A percentile compares a stretch with the other conserved stretches of the same genome.
Conservation (phyloP, 92 coral and sea anemone species). For the Anthopleura xanthogrammica region DNA sequence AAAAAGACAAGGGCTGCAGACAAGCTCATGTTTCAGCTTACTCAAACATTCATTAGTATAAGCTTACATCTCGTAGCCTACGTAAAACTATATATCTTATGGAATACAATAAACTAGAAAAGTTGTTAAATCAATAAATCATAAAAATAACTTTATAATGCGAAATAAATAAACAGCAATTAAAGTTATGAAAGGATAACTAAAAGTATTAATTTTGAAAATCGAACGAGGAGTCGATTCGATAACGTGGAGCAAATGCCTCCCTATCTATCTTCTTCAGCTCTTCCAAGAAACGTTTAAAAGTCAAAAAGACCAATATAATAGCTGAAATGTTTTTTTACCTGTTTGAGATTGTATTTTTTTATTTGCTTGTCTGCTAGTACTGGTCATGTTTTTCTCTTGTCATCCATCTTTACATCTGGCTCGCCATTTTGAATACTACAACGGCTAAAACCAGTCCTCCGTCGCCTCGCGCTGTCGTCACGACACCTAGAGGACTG, state of each 20-base stretch:
- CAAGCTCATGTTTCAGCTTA: too few species aligned
- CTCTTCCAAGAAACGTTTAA: background rate
- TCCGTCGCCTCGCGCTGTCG: background rate
- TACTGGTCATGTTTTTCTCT: background rate
- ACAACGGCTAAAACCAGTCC: background rate
- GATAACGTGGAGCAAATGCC: background rate
- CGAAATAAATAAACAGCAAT: background rate
- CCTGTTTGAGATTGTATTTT: background rate
- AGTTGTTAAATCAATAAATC: too few species aligned
- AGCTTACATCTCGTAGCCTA: too few species aligned
- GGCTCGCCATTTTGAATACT: background rate
- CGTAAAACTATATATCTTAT: too few species aligned
- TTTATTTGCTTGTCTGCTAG: background rate
- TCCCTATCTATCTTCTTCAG: background rate
- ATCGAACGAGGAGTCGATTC: background rate
- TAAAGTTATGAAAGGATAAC: too few species aligned
- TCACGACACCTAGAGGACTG: too few species aligned
- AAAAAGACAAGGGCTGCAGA: too few species aligned
- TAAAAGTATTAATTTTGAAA: background rate
- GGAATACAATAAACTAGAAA: too few species aligned
- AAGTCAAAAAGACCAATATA: background rate
- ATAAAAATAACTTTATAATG: too few species aligned
- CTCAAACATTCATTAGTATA: too few species aligned
- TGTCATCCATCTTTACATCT: background rate
- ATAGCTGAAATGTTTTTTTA: background rate